Base-by-base conservation (phyloP, 2,888 invertebrate species). In the Zele albiditarsus region DNA sequence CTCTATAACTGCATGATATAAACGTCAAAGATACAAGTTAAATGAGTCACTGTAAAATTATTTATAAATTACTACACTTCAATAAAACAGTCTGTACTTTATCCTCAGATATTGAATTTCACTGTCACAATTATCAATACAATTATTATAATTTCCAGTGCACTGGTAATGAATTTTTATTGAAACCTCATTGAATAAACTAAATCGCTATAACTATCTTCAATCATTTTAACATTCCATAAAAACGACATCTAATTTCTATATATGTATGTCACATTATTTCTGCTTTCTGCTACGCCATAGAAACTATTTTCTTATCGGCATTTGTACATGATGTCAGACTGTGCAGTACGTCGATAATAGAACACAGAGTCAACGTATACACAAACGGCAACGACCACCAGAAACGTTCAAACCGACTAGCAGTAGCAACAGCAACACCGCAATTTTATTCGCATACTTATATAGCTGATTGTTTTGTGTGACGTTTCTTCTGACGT, bases 241-340 rank as follows among this genome's bases (percentile, higher is more conserved):
- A 16, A 46, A 14, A n/a, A 3, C 10, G 2, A n/a, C 46, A 46
- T 5, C n/a, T 1, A 10, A n/a, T 46, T n/a, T 46, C 6, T 46
- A 46, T n/a, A 14, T 46, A 33, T 42, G 12, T 12, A 20, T 53
- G 38, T 8, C 12, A 38, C 38, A n/a, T 46, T n/a, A 20, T 53
- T 53, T 53, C 20, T 53, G 0, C 68, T 20, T 53, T n/a, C 10
- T 53, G 68, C 20, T 57, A 31, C 23, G 27, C 28, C 28, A 42
- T 53, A 53, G 53, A 31, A 68, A 68, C 20, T 16, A 53, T 68
- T 53, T 53, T 53, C 68, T 68, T 68, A 68, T 68, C 68, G 68
- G 20, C 27, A 10, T 20, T 53, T 20, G n/a, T 63, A 20, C 63
- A 33, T 62, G 62, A 62, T 62, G 62, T 38, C 63, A 63, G 63